phyloP scores from a whole-genome alignment of 2,113 vertebrate species.

The Puma concolor region DNA sequence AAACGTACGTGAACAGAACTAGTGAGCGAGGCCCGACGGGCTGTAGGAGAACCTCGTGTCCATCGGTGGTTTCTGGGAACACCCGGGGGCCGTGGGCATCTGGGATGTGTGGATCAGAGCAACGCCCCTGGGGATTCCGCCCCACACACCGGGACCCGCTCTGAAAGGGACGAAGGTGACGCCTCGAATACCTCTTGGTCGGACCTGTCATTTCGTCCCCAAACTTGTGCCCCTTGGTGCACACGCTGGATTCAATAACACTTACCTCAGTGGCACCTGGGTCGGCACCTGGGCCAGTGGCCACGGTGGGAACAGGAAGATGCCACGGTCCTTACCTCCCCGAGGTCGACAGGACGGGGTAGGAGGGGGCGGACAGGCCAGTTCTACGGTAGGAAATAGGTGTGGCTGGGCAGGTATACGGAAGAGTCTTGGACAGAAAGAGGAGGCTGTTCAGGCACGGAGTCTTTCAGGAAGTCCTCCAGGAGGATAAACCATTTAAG shows the following conservation, averaged over 20 bases:
- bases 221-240: fast-evolving
- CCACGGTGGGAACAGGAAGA: fast-evolving
- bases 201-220: fast-evolving
- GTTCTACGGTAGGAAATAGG: fast-evolving
- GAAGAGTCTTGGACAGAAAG: fast-evolving
- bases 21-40: fast-evolving
- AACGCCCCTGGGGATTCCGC: fast-evolving
- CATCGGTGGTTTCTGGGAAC: fast-evolving
- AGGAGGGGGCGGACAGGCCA: fast-evolving
- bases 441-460: fast-evolving
- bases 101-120: fast-evolving
- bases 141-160: fast-evolving
- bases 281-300: not conserved
- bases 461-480: not conserved
- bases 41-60: fast-evolving
- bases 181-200: fast-evolving
- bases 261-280: fast-evolving
- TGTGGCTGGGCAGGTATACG: fast-evolving
- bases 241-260: fast-evolving
- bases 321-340: fast-evolving
- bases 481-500: not conserved
- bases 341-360: fast-evolving
- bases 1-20: fast-evolving
- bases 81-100: fast-evolving
- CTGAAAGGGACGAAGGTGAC: fast-evolving